A percentile compares a stretch with the other conserved stretches of the same genome.
phyloP scores from a whole-genome alignment of 2,113 vertebrate genomes.

The Naja naja region DNA sequence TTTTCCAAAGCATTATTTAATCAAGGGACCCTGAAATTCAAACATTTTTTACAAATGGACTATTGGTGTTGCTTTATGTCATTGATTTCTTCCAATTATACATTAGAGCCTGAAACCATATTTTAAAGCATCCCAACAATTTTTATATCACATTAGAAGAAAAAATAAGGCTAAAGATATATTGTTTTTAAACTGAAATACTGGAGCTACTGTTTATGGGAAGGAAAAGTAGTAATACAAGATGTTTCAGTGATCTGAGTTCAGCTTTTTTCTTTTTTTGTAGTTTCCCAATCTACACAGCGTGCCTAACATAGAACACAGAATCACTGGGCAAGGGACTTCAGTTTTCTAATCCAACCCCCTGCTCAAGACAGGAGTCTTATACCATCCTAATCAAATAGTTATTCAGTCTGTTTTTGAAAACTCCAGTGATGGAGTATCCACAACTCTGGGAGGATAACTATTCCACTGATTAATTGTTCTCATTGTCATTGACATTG shows the following conservation, averaged over 20 bases:
- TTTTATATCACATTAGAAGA: neutral
- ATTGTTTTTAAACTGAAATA: neutral
- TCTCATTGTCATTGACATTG: neutral
- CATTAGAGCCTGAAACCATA: neutral
- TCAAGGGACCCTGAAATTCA: slow-evolving; percentile 16
- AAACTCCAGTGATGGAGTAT: neutral
- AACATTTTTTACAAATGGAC: slow-evolving; percentile 19
- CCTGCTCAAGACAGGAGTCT: too few species aligned
- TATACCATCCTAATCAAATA: neutral
- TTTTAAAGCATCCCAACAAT: neutral
- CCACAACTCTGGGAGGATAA: neutral
- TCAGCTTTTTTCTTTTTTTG: neutral
- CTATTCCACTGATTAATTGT: neutral
- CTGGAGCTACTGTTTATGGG: neutral
- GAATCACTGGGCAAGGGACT: too few species aligned
- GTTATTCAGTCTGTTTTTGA: neutral
- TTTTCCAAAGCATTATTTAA: neutral
- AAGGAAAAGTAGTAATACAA: neutral
- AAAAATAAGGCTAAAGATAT: neutral
- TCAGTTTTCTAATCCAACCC: too few species aligned
- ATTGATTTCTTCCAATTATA: neutral
- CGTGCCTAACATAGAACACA: neutral
- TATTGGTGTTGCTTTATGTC: neutral
- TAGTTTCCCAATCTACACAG: neutral
- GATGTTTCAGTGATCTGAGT: neutral